These are phyloP conservation scores for Prenolepis imparis DNA, from an alignment of 2,888 invertebrate genomes.

Conservation along the genomic window DNA sequence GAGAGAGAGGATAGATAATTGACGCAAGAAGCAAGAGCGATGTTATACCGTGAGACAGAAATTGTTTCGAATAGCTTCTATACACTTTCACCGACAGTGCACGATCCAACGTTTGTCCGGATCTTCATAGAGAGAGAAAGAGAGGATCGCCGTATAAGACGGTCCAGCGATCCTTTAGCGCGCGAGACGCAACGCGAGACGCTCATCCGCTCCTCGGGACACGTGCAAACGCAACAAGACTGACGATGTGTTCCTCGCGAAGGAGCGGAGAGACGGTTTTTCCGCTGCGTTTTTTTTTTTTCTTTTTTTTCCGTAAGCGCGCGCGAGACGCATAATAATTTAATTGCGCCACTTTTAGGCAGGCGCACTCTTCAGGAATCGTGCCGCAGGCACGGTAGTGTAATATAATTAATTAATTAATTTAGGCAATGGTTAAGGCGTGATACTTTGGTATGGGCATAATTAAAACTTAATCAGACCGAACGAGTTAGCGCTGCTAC, in stretches of 20 bases:
- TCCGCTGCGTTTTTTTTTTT: constrained; percentile 52
- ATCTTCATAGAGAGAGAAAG: constrained; percentile 31
- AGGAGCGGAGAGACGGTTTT: constrained; percentile 51
- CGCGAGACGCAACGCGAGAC: constrained; percentile 54
- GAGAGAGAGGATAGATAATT: not conserved
- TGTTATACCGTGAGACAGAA: not conserved
- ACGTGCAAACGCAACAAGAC: constrained; percentile 80
- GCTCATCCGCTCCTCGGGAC: constrained; percentile 61
- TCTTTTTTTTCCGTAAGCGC: too few relatives aligned
- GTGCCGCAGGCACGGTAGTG: constrained; percentile 64
- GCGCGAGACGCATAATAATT: constrained; percentile 60
- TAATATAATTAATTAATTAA: constrained; percentile 71
- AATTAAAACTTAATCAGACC: constrained; percentile 79
- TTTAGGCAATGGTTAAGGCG: constrained; percentile 74
- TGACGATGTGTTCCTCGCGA: constrained; percentile 73
- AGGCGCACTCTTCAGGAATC: constrained; percentile 51
- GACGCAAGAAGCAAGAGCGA: too few relatives aligned
- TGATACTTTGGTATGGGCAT: constrained; percentile 80
- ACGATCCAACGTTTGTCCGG: constrained; percentile 24
- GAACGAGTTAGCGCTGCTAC: constrained; percentile 44
- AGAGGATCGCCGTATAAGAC: constrained; percentile 39
- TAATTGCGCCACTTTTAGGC: constrained; percentile 55
- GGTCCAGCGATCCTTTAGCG: constrained; percentile 41
- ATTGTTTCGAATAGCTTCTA: not conserved
- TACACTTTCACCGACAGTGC: not conserved